Base-by-base conservation (phyloP, 1,140 invertebrate genomes). In the Cydia amplana region DNA sequence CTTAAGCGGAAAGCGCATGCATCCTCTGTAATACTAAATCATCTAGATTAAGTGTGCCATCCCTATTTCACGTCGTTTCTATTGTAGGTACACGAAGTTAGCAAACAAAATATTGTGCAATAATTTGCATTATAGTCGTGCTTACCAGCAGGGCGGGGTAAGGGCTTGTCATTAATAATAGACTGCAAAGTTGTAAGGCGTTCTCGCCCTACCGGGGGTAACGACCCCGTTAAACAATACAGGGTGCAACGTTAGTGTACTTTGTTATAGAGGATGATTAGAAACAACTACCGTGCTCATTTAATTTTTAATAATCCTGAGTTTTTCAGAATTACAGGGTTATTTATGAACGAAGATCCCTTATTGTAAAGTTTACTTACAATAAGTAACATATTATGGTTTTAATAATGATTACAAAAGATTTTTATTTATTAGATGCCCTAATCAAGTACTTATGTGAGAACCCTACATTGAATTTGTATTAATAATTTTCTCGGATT, bases 91-190 rank as follows among this genome's bases (percentile, higher is more conserved):
- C 36, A 12, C 65, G 40, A 73, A 43, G 40, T 73, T 51, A 55
- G 82, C 85, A 88, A 86, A 88, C 86, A 87, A 89, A 89, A 91
- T 91, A 91, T 88, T 77, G 89, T 76, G 79, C 79, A 86, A 85
- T 80, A 89, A 91, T 91, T 91, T 90, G 86, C 88, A 91, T 91
- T 87, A 88, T 82, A 87, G 85, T 87, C 55, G 55, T 60, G 20
- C 55, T 60, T 60, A 60, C 55, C 18, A 82, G 85, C 79, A 79
- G 85, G 89, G 89, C 87, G 87, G 83, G 79, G 87, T 83, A 82
- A 87, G 86, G 88, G 87, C 79, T 88, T 86, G 87, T 91, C 89
- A 90, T 92, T 92, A 92, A 92, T 92, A 92, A 92, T 91, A 89
- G 87, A 90, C 83, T 80, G 86, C 79, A 86, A 89, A 89, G 87